Evolutionary conservation across 1,140 invertebrate genomes (phyloP), one percentile per base, ranked within the genome.

Genomic region (Drosophila parvula): DNA sequence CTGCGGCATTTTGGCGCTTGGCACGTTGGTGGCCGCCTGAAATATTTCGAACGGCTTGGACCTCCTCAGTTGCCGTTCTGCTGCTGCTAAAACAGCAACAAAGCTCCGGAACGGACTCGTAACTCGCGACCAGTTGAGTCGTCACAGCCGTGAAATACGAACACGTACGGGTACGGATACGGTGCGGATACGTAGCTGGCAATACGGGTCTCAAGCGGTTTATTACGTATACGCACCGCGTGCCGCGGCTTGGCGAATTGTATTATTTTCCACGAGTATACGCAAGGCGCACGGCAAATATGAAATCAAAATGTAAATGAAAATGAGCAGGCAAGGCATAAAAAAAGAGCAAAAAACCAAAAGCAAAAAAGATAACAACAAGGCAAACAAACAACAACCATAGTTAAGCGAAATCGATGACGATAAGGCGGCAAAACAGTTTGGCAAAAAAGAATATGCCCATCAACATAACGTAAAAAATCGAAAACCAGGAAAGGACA

Each of bases 221-320:
- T 85, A 85, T 85, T 85, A 85, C 82, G 82, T 85, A 85, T 85
- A 86, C 81, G 83, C 77, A 83, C 81, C 70, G 62, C 73, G 65
- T 69, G 75, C 75, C 68, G 51, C 64, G 69, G 74, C 55, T 58
- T 81, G 62, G 70, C 56, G 78, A 81, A 67, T 79, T 74, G 69
- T 78, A 67, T 53, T 78, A 65, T 65, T 86, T 79, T 68, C 62
- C 30, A 16, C 62, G 47, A 69, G 74, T 86, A 71, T 67, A 76
- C 73, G 67, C 28, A 78, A 64, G 78, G 41, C 48, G 71, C 67
- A 76, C 34, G 70, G 62, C 61, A 88, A 89, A 83, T 89, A 78
- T 79, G 79, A 83, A 68, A 63, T 63, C 45, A 85, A 74, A 78
- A 81, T 82, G 76, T 68, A 83, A 79, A 88, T 78, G 74, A 89